Evolutionary conservation across 2,888 invertebrate genomes (phyloP).

Genomic region (Phytoseiulus persimilis): DNA sequence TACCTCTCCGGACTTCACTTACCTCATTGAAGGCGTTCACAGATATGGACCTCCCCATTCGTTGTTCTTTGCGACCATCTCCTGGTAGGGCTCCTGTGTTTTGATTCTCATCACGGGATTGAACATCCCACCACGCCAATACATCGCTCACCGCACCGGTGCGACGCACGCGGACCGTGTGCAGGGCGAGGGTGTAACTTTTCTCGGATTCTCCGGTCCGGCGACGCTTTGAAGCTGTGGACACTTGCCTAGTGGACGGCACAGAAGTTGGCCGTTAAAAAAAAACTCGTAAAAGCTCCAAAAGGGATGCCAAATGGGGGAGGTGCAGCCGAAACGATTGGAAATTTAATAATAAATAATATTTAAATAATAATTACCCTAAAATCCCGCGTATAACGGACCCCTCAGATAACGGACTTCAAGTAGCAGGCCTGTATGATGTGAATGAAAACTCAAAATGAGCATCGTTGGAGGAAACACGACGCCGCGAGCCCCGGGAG

Average conservation of each 20-base stretch:
- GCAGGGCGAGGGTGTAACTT: conserved; percentile 55
- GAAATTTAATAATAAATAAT: too few species aligned
- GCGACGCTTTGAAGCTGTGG: neutral
- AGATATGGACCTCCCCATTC: conserved; percentile 50
- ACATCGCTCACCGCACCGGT: conserved; percentile 57
- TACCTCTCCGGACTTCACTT: too few species aligned
- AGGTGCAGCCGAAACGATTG: too few species aligned
- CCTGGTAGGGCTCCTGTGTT: conserved; percentile 48
- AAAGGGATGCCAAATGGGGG: too few species aligned
- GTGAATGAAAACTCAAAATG: too few species aligned
- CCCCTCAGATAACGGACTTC: too few species aligned
- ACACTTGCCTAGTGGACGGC: neutral
- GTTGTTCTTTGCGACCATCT: conserved; percentile 46
- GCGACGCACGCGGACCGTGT: conserved; percentile 56
- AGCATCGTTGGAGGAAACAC: neutral
- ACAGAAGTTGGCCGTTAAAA: too few species aligned
- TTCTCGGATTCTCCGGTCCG: neutral
- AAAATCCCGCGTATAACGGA: too few species aligned
- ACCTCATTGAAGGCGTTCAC: conserved; percentile 57
- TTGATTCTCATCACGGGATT: neutral
- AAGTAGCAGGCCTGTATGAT: too few species aligned
- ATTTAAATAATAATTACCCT: too few species aligned
- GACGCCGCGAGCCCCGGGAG: too few species aligned
- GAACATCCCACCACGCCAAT: conserved; percentile 54
- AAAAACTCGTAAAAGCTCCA: too few species aligned